Evolutionary conservation across 2,113 vertebrate species (phyloP), one percentile per base, ranked within the genome.

Genomic region (Tiliqua scincoides): DNA sequence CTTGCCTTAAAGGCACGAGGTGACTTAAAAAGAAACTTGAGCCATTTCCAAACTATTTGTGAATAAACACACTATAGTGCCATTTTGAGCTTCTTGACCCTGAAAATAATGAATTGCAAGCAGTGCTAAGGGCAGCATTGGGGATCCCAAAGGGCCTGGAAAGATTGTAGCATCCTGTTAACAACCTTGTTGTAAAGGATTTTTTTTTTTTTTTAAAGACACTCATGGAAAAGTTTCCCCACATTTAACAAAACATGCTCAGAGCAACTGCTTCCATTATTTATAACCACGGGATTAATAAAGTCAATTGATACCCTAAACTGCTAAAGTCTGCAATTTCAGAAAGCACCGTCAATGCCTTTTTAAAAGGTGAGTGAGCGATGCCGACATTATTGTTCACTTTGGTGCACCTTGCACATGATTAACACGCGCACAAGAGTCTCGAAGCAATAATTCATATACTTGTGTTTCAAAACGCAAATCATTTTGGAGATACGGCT

Each of bases 321-420:
- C n/a, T 82, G 3, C 2, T 20, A 0, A 11, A 4, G 6, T 82
- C 75, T 84, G 6, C 8, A 1, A 72, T 63, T 61, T 88, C 72
- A 88, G n/a, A 25, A 82, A 87, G 35, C 40, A 61, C 2, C 30
- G 83, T 85, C 62, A 37, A 62, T 73, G 32, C 25, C 37, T 61
- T 88, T 80, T 80, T 70, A 87, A 90, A 89, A 77, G 87, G 2
- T 79, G 83, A 59, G 0, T 37, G 62, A 63, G n/a, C 48, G 81
- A 57, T 37, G 65, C 59, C 84, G 67, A 63, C 8, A 52, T 59
- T 30, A 85, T 54, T 61, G 59, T 10, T 86, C 35, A 57, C 68
- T 80, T 20, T 74, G 9, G 32, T 76, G 11, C 23, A 79, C 12
- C 17, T 32, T 88, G 32, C 1, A 91, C 84, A 61, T 89, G 57